A percentile compares a stretch with the other conserved stretches of the same genome.
These are phyloP conservation scores for Nomada flava DNA, from an alignment of 2,888 invertebrate genomes.

Conservation along the genomic window DNA sequence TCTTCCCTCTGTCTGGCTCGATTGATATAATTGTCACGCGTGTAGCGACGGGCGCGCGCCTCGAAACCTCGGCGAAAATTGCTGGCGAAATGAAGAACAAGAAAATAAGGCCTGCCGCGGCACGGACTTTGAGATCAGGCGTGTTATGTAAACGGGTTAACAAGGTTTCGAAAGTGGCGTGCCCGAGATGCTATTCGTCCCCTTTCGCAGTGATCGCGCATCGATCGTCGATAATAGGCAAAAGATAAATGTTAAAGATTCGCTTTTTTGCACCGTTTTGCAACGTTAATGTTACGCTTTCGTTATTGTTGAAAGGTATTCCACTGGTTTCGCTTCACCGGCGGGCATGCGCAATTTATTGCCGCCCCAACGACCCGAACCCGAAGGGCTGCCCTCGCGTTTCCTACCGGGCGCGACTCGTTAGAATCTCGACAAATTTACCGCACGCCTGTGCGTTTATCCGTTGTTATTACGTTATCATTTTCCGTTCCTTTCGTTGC, in stretches of 20 bases:
- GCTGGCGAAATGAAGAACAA: neutral
- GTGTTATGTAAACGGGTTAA: constrained; percentile 8
- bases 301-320: constrained; percentile 52
- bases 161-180: constrained; percentile 3
- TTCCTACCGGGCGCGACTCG: neutral
- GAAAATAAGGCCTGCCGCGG: constrained; percentile 11
- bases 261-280: constrained; percentile 32
- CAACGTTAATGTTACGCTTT: constrained; percentile 49
- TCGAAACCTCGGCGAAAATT: constrained; percentile 39
- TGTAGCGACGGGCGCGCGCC: constrained; percentile 59
- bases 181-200: constrained; percentile 21
- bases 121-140: constrained; percentile 15
- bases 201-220: constrained; percentile 28
- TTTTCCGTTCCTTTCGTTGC: constrained; percentile 11
- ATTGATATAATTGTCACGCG: constrained; percentile 49
- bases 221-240: constrained; percentile 28
- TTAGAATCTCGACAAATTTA: constrained; percentile 25
- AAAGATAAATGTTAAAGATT: constrained; percentile 27
- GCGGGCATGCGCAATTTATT: constrained; percentile 39
- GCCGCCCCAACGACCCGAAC: constrained; percentile 32
- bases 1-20: constrained; percentile 36
- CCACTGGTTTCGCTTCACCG: constrained; percentile 32
- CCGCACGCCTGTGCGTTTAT: constrained; percentile 17
- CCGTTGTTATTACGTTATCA: constrained; percentile 15
- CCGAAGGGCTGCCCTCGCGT: constrained; percentile 6